Evolutionary conservation across 2,888 invertebrate genomes (phyloP).

Genomic region (Polylopha cassiicola): DNA sequence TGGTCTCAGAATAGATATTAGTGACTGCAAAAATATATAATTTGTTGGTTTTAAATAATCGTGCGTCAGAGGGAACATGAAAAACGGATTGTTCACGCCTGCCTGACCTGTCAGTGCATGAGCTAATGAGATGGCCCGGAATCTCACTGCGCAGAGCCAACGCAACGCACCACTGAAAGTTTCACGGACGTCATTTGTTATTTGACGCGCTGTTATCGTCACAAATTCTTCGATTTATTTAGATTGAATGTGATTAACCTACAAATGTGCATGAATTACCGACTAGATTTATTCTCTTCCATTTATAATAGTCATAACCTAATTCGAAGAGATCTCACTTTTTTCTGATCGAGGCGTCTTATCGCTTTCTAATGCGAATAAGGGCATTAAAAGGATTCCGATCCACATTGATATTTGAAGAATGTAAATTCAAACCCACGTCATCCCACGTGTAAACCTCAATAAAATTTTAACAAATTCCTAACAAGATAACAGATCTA

Average conservation of each 20-base stretch:
- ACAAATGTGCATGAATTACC: too few species aligned
- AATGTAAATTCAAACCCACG: constrained; percentile 1
- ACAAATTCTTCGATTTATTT: constrained; percentile 20
- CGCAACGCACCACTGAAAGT: constrained; percentile 37
- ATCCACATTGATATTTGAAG: neutral
- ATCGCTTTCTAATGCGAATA: too few species aligned
- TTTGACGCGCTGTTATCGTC: constrained; percentile 28
- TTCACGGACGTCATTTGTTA: constrained; percentile 31
- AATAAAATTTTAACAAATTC: constrained; percentile 13
- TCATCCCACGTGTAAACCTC: constrained; percentile 5
- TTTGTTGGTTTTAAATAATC: constrained; percentile 1
- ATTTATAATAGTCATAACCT: too few species aligned
- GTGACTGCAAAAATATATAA: constrained; percentile 3
- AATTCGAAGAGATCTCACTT: too few species aligned
- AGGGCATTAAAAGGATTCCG: too few species aligned
- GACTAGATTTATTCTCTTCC: too few species aligned
- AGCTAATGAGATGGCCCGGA: constrained; percentile 41
- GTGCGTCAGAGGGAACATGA: constrained; percentile 8
- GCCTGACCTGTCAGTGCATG: constrained; percentile 33
- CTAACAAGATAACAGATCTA: constrained; percentile 8
- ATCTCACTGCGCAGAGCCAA: constrained; percentile 37
- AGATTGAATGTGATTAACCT: too few species aligned
- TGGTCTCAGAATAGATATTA: constrained; percentile 7
- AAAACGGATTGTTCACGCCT: constrained; percentile 26
- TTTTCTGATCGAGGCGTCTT: too few species aligned